A percentile compares a stretch with the other conserved stretches of the same genome.
Evolutionary conservation across 2,113 vertebrate genomes (phyloP).

Genomic region (Cyprinodon brontotheroides): DNA sequence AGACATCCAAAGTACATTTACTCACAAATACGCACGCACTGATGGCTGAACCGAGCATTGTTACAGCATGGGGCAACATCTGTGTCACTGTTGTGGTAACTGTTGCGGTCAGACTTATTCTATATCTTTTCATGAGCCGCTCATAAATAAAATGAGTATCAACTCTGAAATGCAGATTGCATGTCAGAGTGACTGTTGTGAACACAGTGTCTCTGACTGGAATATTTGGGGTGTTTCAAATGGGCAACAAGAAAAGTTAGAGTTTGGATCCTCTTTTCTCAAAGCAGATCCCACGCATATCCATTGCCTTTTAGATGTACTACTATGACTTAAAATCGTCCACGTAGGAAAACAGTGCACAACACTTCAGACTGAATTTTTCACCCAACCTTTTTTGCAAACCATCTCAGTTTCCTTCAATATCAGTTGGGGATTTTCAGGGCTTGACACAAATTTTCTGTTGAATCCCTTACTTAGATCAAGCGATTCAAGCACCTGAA

Average conservation of each 20-base stretch:
- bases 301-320: background rate
- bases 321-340: background rate
- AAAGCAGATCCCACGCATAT: background rate
- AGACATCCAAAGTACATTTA: constrained; percentile 37
- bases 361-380: no score
- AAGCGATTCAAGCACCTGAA: no score
- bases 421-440: no score
- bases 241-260: background rate
- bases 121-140: constrained; percentile 46
- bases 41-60: constrained; percentile 32
- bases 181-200: constrained; percentile 26
- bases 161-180: constrained; percentile 51
- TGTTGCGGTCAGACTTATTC: constrained; percentile 44
- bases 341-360: no score
- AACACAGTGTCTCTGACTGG: constrained; percentile 30
- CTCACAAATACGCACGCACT: constrained; percentile 25
- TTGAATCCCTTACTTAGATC: no score
- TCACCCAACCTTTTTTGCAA: background rate
- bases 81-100: constrained; percentile 66
- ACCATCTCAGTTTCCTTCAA: background rate
- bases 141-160: constrained; percentile 55
- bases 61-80: constrained; percentile 56
- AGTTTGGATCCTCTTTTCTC: background rate
- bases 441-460: no score
- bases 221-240: constrained; percentile 5